phyloP scores from a whole-genome alignment of 2,888 invertebrate species.

The Aphidius colemani region DNA sequence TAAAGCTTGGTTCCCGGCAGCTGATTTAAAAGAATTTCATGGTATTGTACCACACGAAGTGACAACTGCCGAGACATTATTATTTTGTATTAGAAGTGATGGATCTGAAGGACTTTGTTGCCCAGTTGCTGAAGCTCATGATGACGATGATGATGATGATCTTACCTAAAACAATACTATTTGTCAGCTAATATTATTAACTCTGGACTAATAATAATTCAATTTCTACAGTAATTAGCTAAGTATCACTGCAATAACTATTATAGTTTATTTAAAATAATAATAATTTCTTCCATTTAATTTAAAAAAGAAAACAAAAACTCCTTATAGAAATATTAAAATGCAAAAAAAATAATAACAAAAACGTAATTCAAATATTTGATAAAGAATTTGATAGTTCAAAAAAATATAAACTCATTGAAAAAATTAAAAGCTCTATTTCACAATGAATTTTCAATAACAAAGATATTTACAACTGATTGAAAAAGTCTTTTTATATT shows the following conservation, averaged over 20 bases:
- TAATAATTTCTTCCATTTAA: too few species aligned
- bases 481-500: too few species aligned
- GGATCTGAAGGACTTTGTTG: constrained; percentile 84
- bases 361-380: too few species aligned
- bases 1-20: constrained; percentile 90
- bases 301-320: too few species aligned
- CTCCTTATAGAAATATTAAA: too few species aligned
- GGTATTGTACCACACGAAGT: constrained; percentile 85
- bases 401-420: too few species aligned
- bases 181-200: constrained; percentile 33
- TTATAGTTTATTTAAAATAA: too few species aligned
- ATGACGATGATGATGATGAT: constrained; percentile 61
- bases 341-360: too few species aligned
- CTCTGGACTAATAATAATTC: constrained; percentile 32
- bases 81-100: constrained; percentile 85
- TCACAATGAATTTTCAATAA: too few species aligned
- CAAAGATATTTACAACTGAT: too few species aligned
- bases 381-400: too few species aligned
- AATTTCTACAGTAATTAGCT: constrained; percentile 27
- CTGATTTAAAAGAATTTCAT: constrained; percentile 86
- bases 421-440: too few species aligned
- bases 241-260: constrained; percentile 20
- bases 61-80: constrained; percentile 74
- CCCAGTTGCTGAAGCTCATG: constrained; percentile 68
- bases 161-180: constrained; percentile 37